These are phyloP conservation scores for Limnephilus rhombicus DNA, from an alignment of 2,888 invertebrate species.

Conservation along the genomic window DNA sequence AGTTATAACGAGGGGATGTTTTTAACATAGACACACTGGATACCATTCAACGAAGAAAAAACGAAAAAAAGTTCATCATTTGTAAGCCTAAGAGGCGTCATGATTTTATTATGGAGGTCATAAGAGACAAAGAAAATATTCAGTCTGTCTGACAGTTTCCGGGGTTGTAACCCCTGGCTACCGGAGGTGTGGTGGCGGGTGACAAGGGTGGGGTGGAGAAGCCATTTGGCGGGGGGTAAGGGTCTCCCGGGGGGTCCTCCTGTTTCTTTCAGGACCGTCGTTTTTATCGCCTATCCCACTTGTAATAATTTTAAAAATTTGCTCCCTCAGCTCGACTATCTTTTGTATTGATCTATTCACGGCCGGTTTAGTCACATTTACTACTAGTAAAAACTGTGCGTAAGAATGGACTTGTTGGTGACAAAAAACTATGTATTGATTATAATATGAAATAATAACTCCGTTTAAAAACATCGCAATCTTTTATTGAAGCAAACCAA, in stretches of 20 bases:
- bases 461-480: too few species aligned
- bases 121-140: constrained; percentile 38
- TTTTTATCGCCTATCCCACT: constrained; percentile 8
- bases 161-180: constrained; percentile 42
- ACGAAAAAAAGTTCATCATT: constrained; percentile 7
- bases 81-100: constrained; percentile 1
- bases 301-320: not conserved
- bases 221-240: not conserved
- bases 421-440: too few species aligned
- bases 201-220: not conserved
- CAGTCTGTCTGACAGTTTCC: constrained; percentile 55
- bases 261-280: constrained; percentile 17
- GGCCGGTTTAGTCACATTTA: not conserved
- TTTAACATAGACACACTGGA: not conserved
- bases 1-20: not conserved
- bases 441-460: too few species aligned
- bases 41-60: not conserved
- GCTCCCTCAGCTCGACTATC: not conserved
- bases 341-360: not conserved
- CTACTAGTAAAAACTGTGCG: not conserved
- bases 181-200: not conserved
- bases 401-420: not conserved
- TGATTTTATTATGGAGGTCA: constrained; percentile 47
- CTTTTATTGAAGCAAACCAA: too few species aligned
- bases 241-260: not conserved